A percentile compares a stretch with the other conserved stretches of the same genome.
phyloP scores from a whole-genome alignment of 2,797 vertebrate species.

The Coreius guichenoti region DNA sequence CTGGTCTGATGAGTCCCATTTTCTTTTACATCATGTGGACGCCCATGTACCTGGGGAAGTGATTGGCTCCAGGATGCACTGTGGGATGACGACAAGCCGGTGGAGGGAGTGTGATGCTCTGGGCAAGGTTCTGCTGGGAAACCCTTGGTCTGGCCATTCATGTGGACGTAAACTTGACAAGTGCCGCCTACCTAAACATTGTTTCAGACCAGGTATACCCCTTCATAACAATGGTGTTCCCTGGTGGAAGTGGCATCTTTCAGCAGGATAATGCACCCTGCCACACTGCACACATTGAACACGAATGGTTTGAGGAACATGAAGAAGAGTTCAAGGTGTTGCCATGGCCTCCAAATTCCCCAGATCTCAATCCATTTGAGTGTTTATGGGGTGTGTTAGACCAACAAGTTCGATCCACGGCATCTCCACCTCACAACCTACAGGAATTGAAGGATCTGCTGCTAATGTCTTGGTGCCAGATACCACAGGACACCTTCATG shows the following conservation, averaged over 20 bases:
- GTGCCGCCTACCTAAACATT: not conserved
- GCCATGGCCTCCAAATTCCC: not conserved
- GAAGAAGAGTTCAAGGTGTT: not conserved
- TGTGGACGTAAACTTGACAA: not conserved
- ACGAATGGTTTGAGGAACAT: not conserved
- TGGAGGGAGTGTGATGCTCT: not conserved
- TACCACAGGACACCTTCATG: not conserved
- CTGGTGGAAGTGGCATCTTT: not conserved
- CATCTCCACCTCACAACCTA: not conserved
- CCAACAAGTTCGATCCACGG: not conserved
- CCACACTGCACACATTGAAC: not conserved
- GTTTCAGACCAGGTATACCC: not conserved
- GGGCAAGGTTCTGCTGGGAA: not conserved
- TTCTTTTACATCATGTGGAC: not conserved
- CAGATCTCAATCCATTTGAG: not conserved
- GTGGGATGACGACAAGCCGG: not conserved
- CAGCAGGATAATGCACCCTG: not conserved
- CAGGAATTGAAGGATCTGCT: not conserved
- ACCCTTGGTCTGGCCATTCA: not conserved
- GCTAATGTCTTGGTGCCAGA: not conserved
- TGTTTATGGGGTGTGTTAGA: not conserved
- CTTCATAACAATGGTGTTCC: not conserved
- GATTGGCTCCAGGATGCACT: not conserved
- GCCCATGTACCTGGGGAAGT: not conserved
- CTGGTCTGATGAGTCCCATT: not conserved